phyloP scores from a whole-genome alignment of 2,888 invertebrate species.

The Diloba caeruleocephala region DNA sequence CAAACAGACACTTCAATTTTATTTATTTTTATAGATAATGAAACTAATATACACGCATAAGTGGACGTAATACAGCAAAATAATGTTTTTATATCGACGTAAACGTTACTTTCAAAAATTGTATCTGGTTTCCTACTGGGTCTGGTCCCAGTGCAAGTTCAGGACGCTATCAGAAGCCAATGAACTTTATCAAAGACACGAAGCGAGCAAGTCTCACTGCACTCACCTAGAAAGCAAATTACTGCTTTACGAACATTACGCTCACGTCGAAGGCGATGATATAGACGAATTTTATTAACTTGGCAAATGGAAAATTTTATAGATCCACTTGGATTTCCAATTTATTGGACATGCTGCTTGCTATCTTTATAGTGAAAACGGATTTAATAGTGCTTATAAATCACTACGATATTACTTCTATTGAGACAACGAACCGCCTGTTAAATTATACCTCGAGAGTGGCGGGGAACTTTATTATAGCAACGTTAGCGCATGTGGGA shows the following conservation, averaged over 20 bases:
- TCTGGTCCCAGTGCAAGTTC: conserved; percentile 64
- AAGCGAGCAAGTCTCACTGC: conserved; percentile 65
- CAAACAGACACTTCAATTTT: too few relatives aligned
- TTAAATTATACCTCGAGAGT: conserved; percentile 32
- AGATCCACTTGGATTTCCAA: conserved; percentile 56
- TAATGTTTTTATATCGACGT: too few relatives aligned
- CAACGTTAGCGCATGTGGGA: conserved; percentile 51
- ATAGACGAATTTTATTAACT: conserved; percentile 62
- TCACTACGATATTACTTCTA: conserved; percentile 25
- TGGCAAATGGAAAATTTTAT: conserved; percentile 61
- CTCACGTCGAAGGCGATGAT: conserved; percentile 57
- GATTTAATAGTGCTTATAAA: conserved; percentile 45
- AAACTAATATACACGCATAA: conserved; percentile 16
- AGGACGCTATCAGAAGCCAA: conserved; percentile 65
- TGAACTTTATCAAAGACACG: conserved; percentile 60
- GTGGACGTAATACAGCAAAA: conserved; percentile 2
- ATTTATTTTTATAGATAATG: too few relatives aligned
- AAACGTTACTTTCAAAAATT: conserved; percentile 50
- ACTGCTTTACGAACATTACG: conserved; percentile 55
- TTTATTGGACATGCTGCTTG: conserved; percentile 47
- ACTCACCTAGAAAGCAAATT: conserved; percentile 71
- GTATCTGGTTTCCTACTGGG: conserved; percentile 60
- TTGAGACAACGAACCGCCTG: conserved; percentile 28
- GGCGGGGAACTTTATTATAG: conserved; percentile 40
- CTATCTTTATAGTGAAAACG: conserved; percentile 38